These are phyloP conservation scores for Sciaenops ocellatus DNA, from an alignment of 2,797 vertebrate species.

Conservation along the genomic window DNA sequence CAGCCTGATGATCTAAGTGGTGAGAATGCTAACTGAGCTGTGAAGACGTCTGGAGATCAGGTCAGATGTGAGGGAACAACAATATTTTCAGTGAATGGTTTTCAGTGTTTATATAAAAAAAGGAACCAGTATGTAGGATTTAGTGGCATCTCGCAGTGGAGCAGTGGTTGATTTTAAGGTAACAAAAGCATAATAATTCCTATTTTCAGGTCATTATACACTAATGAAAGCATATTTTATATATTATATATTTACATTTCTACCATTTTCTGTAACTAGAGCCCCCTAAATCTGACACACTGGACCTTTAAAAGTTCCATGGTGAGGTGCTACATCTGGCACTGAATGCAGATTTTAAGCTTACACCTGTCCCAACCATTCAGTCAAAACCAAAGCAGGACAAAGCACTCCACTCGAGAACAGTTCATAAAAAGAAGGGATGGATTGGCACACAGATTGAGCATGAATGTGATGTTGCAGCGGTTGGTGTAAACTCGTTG, in stretches of 20 bases:
- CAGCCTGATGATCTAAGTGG: slow-evolving; percentile 1
- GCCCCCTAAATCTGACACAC: too few species aligned
- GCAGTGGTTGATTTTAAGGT: too few species aligned
- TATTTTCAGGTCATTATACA: too few species aligned
- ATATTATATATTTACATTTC: too few species aligned
- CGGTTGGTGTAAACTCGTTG: slow-evolving; percentile 5
- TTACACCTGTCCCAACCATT: background rate
- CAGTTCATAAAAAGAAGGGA: slow-evolving; percentile 16
- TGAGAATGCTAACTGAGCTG: background rate
- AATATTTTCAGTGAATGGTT: background rate
- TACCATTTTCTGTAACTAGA: too few species aligned
- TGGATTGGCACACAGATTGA: slow-evolving; percentile 45
- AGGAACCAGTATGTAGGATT: too few species aligned
- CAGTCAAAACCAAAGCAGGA: slow-evolving; percentile 18
- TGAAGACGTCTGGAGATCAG: background rate
- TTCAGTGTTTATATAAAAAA: background rate
- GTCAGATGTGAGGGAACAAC: background rate
- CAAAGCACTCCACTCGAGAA: slow-evolving; percentile 8
- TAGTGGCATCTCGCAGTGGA: too few species aligned
- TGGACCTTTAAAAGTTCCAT: background rate
- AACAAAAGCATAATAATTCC: too few species aligned
- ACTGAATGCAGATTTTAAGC: background rate
- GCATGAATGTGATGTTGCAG: slow-evolving; percentile 46
- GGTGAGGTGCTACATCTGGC: background rate
- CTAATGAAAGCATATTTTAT: too few species aligned